A percentile compares a stretch with the other conserved stretches of the same genome.
phyloP scores from a whole-genome alignment of 2,888 invertebrate species.

The Drosophila testacea region DNA sequence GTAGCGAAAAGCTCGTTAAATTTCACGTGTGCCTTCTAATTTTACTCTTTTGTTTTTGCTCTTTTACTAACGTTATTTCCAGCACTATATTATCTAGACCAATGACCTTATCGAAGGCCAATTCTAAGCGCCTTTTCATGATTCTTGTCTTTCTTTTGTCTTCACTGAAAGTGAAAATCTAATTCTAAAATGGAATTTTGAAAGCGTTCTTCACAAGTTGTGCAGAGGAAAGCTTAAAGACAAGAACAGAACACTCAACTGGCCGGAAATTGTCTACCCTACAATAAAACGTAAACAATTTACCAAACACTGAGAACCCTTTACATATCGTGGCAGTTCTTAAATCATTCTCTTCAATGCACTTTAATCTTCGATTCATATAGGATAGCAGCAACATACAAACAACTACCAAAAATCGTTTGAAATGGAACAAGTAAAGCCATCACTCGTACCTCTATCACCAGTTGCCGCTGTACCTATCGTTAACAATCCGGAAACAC shows the following conservation, averaged over 20 bases:
- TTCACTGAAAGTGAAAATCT: slow-evolving; percentile 22
- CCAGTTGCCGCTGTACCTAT: neutral
- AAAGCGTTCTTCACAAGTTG: neutral
- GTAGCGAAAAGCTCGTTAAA: slow-evolving; percentile 22
- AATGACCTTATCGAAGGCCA: slow-evolving; percentile 53
- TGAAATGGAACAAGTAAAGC: neutral
- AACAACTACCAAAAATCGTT: neutral
- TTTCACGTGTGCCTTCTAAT: slow-evolving; percentile 25
- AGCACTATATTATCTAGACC: slow-evolving; percentile 10
- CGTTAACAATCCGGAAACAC: neutral
- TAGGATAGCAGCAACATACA: neutral
- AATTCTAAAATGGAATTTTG: neutral
- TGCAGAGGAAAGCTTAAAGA: neutral
- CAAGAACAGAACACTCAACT: neutral
- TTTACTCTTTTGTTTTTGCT: slow-evolving; percentile 10
- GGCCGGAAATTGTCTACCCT: too few relatives aligned
- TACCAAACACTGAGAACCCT: too few relatives aligned
- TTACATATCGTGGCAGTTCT: too few relatives aligned
- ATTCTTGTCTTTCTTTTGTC: slow-evolving; percentile 3
- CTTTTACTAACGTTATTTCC: slow-evolving; percentile 8
- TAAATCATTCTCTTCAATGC: too few relatives aligned
- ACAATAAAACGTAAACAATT: too few relatives aligned
- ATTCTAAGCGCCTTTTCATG: slow-evolving; percentile 20
- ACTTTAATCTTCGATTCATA: neutral
- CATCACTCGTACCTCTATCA: neutral